Evolutionary conservation across 2,113 vertebrate genomes (phyloP), one percentile per base, ranked within the genome.

Genomic region (Antidorcas marsupialis): DNA sequence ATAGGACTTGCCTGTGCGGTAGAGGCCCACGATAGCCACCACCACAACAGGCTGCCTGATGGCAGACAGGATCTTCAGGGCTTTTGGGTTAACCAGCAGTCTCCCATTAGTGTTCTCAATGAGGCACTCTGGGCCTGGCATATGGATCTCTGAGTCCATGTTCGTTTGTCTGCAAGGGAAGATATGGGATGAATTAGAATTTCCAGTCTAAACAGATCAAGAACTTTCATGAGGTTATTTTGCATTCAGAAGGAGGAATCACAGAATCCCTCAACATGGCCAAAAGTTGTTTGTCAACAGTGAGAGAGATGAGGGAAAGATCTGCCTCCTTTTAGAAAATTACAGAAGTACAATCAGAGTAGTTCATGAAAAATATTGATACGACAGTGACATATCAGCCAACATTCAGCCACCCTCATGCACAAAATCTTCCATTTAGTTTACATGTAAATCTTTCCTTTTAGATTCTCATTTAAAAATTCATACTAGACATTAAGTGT

Each of bases 1-100:
- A 89, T 98, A 98, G 47, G 98, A 98, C 43, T 98, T 98, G 47
- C 98, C 98, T 0, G 98, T 98, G 43, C 91, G 89, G 60, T 97
- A 98, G 74, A 94, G 97, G 5, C 98, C 98, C 25, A 97, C 97
- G 0, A 98, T 98, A 2, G 98, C 98, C 86, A 98, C 98, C 55
- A 98, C 98, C 14, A 98, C 98, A 5, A 98, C 30, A 13, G 98
- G 98, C 45, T 98, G 33, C 0, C 33, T 74, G 27, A 97, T 86
- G 89, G 59, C 6, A 0, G 91, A 64, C 50, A 98, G 97, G 25
- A 94, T 82, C 27, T 81, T 5, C 76, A 95, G 1, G 3, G 98
- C 93, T 25, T 96, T 33, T 1, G 85, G 55, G 89, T 98, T 98
- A 4, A 25, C 52, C 2, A 12, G 3, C 12, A 98, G 78, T 17